Conservation (phyloP, 2,113 vertebrate genomes). For the Rhodinocichla rosea region DNA sequence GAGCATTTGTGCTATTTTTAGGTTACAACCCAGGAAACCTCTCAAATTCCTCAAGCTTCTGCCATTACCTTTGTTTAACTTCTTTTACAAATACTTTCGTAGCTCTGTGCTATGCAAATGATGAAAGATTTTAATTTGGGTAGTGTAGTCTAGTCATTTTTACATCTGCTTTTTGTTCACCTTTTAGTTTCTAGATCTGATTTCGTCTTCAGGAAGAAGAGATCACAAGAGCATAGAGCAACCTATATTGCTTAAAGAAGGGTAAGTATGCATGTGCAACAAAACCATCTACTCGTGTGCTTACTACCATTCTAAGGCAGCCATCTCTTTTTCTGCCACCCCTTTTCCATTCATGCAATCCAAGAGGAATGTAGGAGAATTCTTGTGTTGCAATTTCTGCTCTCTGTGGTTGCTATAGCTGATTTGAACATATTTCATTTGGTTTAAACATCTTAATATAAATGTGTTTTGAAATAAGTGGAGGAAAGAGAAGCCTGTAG, state of each 20-base stretch:
- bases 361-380: neutral
- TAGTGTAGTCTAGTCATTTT: neutral
- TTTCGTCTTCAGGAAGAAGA: conserved; percentile 95
- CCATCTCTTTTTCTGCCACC: neutral
- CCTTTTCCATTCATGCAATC: neutral
- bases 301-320: neutral
- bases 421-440: neutral
- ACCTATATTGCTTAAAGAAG: conserved; percentile 96
- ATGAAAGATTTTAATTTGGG: neutral
- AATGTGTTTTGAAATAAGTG: neutral
- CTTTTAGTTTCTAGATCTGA: conserved; percentile 92
- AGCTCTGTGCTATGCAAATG: neutral
- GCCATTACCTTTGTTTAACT: neutral
- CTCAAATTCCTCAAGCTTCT: neutral
- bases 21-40: neutral
- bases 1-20: neutral
- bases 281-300: neutral
- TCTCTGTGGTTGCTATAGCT: neutral
- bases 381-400: neutral
- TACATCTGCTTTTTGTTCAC: neutral
- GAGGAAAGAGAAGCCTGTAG: neutral
- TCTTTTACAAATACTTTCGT: neutral
- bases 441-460: neutral
- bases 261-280: conserved; percentile 75
- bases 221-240: conserved; percentile 96